Base-by-base conservation (phyloP, 1,140 invertebrate species). In the Drosophila erecta region DNA sequence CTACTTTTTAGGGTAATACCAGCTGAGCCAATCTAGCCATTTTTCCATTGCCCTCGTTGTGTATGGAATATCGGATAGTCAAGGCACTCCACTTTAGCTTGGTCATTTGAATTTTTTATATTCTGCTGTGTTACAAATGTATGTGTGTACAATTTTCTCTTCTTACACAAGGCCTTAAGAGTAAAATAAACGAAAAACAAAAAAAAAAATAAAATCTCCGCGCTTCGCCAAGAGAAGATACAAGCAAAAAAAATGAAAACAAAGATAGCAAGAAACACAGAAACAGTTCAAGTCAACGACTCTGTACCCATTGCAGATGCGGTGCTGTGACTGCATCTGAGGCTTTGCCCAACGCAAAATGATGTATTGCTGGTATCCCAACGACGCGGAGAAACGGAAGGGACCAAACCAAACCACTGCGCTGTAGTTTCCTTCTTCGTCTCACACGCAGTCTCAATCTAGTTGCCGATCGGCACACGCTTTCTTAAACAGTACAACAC, bases 231-330 rank as follows among this genome's bases (percentile, higher is more conserved):
- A 47, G 11, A 27, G 14, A 22, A 47, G 22, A 47, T 3, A 59
- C 17, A 47, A 41, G 54, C 24, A 67, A 53, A 53, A 67, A 46
- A 40, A 65, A 24, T 30, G 8, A 30, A 30, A 30, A 30, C 30
- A 10, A 30, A 30, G 30, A 30, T 30, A 71, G 35, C 65, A 35
- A 64, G 15, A 69, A 55, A 69, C 49, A 58, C 44, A 60, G 53
- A 37, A 55, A 37, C 17, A 74, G 64, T 60, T 56, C 50, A 46
- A 74, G 64, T 74, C 70, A 74, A 74, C 70, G 70, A 69, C 64
- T 69, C 43, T 14, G 43, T 22, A 20, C 22, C 20, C 12, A 35
- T 49, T 53, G 38, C 54, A 44, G 30, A 46, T 54, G 20, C 30
- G 30, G 30, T 30, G 8, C 37, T 67, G 62, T 12, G 14, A 27